A percentile compares a stretch with the other conserved stretches of the same genome.
phyloP scores from a whole-genome alignment of 2,797 vertebrate species.

The Sebastes jordani region DNA sequence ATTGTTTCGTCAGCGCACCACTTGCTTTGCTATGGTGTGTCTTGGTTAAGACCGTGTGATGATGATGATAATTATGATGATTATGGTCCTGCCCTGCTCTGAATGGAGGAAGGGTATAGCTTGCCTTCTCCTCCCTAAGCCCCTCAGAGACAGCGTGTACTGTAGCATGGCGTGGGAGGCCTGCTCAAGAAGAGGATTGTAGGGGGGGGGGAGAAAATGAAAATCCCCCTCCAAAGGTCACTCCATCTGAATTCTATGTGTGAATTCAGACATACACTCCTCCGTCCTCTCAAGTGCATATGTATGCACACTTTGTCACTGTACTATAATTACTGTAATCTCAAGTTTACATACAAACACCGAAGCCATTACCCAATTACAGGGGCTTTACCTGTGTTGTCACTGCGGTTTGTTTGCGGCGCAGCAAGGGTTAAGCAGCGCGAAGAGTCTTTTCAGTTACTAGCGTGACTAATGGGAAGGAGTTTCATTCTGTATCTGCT shows the following conservation, averaged over 20 bases:
- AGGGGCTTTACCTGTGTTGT: conserved; percentile 41
- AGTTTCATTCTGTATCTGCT: conserved; percentile 85
- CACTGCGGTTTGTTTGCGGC: conserved; percentile 44
- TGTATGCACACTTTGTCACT: neutral
- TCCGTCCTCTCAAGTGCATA: neutral
- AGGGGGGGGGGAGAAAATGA: neutral
- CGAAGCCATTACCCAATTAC: conserved; percentile 11
- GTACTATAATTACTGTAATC: conserved; percentile 2
- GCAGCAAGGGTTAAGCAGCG: conserved; percentile 75
- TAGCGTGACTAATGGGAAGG: conserved; percentile 84
- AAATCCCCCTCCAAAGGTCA: conserved; percentile 50
- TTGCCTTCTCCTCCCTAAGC: conserved; percentile 68
- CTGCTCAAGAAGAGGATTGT: conserved; percentile 47
- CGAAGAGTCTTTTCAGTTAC: conserved; percentile 76
- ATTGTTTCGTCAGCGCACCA: conserved; percentile 62
- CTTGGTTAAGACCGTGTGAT: conserved; percentile 58
- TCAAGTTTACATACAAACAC: conserved; percentile 13
- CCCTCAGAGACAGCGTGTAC: conserved; percentile 61
- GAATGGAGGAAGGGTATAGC: conserved; percentile 66
- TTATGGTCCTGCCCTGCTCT: conserved; percentile 59
- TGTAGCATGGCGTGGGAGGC: conserved; percentile 67
- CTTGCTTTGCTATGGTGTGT: conserved; percentile 59
- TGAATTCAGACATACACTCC: conserved; percentile 36
- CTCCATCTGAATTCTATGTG: conserved; percentile 41
- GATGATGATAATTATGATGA: conserved; percentile 67